These are phyloP conservation scores for Oreortyx pictus DNA, from an alignment of 2,797 vertebrate genomes.

Conservation along the genomic window DNA sequence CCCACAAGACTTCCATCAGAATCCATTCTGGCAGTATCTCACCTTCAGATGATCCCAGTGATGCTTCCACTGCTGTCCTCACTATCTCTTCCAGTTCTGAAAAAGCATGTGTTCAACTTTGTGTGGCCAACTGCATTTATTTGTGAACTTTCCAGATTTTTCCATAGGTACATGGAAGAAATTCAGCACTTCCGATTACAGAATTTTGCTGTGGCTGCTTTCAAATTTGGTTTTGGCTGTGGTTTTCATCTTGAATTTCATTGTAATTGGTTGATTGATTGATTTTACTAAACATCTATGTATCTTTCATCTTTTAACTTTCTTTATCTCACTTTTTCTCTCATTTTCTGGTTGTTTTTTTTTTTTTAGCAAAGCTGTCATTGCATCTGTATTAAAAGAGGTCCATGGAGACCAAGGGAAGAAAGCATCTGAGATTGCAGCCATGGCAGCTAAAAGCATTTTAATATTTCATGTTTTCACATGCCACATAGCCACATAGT, in stretches of 20 bases:
- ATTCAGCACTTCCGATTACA: background rate
- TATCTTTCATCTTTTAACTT: background rate
- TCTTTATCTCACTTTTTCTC: background rate
- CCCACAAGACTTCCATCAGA: background rate
- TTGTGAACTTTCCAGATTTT: background rate
- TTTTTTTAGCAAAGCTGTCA: background rate
- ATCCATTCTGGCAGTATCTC: background rate
- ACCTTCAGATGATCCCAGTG: background rate
- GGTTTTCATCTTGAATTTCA: background rate
- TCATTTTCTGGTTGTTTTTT: background rate
- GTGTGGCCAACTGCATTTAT: rapidly evolving
- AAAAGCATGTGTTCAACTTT: too few species aligned
- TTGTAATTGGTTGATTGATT: too few species aligned
- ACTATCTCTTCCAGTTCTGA: rapidly evolving
- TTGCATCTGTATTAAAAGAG: background rate
- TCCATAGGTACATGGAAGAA: background rate
- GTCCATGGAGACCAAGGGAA: background rate
- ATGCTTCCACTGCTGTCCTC: rapidly evolving
- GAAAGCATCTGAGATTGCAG: background rate
- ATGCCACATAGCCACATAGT: background rate
- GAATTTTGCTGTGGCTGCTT: background rate
- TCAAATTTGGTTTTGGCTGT: background rate
- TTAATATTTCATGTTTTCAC: background rate
- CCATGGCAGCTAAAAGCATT: background rate
- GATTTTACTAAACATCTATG: background rate